Evolutionary conservation across 2,797 vertebrate genomes (phyloP), one percentile per base, ranked within the genome.

Genomic region (Hyperoplus immaculatus): DNA sequence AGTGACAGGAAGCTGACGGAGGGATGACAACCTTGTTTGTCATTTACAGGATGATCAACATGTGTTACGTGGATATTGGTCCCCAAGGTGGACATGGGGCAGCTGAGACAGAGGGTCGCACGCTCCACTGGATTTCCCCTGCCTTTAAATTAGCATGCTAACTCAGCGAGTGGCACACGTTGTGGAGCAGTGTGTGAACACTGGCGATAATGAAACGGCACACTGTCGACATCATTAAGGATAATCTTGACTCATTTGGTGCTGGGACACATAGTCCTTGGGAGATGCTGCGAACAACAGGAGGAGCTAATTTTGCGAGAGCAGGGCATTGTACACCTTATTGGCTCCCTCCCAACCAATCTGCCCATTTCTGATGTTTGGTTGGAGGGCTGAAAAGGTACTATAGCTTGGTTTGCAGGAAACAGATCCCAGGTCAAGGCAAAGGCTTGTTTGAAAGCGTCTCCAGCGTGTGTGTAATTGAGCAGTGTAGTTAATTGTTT

Each of bases 401-500:
- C 53, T 67, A 45, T 77, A 61, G 78, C 80, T 77, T 46, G 60
- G 67, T 80, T 84, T 71, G 57, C 69, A 59, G 77, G 63, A 78
- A 87, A 87, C 83, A 75, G 85, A 89, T 89, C 81, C 84, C 73
- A 77, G 94, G 94, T 94, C 91, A 94, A 91, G 91, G 85, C 78
- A 72, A 90, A 88, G 75, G 79, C 89, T 87, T 88, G 87, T 93
- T 92, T 90, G 84, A 93, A 93, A 89, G 91, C 88, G 79, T 94
- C 92, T 95, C 88, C 91, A 91, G 90, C 83, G 81, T 94, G 93
- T 94, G 93, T 94, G 93, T 95, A 95, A 96, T 95, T 95, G 94
- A 95, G 94, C 92, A 89, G 92, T 95, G 93, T 94, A 95, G 95
- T 95, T 95, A 95, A 96, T 96, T 95, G 95, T 95, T 95, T 94